Evolutionary conservation across 2,888 invertebrate genomes (phyloP), one percentile per base, ranked within the genome.

Genomic region (Parnassius apollo): DNA sequence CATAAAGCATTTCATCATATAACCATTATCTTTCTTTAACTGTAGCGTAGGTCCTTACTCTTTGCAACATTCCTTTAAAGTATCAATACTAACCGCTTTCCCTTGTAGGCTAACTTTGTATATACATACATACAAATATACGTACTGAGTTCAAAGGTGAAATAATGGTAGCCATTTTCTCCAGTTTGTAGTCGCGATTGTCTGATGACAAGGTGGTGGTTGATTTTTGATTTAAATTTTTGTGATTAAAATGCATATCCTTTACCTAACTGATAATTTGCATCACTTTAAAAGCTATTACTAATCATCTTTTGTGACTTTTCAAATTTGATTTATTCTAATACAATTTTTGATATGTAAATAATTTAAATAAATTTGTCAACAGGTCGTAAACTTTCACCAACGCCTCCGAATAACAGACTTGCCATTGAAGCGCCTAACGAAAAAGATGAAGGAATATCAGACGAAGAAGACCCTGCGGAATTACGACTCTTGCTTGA

Each of bases 401-500:
- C 95, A 57, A 94, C 94, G 59, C 93, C 94, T 55, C 93, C 93
- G 60, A 92, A 93, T 72, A 94, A 93, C 69, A 91, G 94, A 78
- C 91, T 95, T 62, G 93, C 94, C 18, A 94, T 94, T 71, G 94
- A 95, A 74, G 93, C 93, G 54, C 82, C 91, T 54, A 93, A 94
- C 68, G 95, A 95, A 75, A 95, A 95, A 76, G 94, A 95, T 76
- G 95, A 95, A 77, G 94, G 95, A 59, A 94, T 94, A 68, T 94
- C 95, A 9, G 96, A 95, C 75, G 94, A 95, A 76, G 97, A 97
- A 73, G 96, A 97, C 85, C 94, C 95, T 12, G 94, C 96, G 22
- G 97, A 98, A 82, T 86, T 98, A 64, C 94, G 96, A 75, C 93
- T 98, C 50, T 94, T 98, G 70, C 89, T 98, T 59, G 98, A 98